phyloP scores from a whole-genome alignment of 2,797 vertebrate species.

The Benthosema pterotum region DNA sequence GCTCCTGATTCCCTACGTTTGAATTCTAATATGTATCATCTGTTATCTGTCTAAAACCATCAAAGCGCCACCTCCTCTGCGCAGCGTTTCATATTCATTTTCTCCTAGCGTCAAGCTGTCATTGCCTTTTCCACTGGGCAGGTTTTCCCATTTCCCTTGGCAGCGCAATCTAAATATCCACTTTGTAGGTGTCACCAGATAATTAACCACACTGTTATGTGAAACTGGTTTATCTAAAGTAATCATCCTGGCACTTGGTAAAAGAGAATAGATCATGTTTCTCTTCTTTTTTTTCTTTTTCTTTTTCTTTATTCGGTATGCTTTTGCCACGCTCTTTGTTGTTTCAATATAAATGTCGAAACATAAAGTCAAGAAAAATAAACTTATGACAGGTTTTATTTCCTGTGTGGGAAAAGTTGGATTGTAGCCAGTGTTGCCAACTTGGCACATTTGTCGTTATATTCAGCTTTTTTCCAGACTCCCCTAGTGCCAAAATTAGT shows the following conservation, averaged over 20 bases:
- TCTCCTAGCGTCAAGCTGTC: conserved; percentile 28
- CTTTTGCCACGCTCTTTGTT: neutral
- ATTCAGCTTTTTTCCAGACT: no score
- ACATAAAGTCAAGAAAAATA: no score
- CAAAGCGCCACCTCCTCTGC: conserved; percentile 21
- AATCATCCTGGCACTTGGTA: neutral
- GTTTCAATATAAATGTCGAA: no score
- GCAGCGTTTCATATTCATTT: conserved; percentile 18
- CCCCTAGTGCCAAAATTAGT: no score
- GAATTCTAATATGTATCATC: conserved; percentile 15
- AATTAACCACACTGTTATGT: conserved; percentile 26
- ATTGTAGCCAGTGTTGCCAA: no score
- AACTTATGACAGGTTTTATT: no score
- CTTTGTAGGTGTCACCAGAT: conserved; percentile 38
- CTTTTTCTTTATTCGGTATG: neutral
- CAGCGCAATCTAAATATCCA: conserved; percentile 30
- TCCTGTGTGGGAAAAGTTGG: no score
- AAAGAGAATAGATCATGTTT: neutral
- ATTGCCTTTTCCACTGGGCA: conserved; percentile 21
- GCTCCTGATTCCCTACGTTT: conserved; percentile 12
- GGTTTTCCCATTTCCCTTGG: conserved; percentile 41
- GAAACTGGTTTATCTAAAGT: conserved; percentile 21
- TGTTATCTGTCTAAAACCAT: conserved; percentile 30
- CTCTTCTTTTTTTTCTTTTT: no score
- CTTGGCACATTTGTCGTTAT: no score